Evolutionary conservation across 2,797 vertebrate genomes (phyloP).

Genomic region (Champsocephalus gunnari): DNA sequence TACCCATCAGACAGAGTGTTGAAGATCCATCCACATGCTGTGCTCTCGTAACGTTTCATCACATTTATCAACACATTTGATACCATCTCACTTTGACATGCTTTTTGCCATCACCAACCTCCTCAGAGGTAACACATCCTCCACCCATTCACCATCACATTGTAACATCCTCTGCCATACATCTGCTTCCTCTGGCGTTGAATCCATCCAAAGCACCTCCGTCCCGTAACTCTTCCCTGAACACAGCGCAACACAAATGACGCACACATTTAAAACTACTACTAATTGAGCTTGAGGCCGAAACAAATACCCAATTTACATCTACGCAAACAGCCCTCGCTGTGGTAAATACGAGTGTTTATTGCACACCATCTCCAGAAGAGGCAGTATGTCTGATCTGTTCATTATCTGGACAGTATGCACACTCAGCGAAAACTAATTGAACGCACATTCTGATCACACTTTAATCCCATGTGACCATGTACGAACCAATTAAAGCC

Average conservation of each 20-base stretch:
- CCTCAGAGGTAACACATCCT: constrained; percentile 90
- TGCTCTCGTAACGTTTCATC: not conserved
- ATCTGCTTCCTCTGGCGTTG: constrained; percentile 86
- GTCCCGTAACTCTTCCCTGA: constrained; percentile 93
- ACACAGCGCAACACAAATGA: constrained; percentile 28
- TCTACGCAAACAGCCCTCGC: not conserved
- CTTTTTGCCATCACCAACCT: constrained; percentile 89
- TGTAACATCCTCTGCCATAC: constrained; percentile 93
- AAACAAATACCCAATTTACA: not conserved
- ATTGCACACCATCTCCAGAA: not conserved
- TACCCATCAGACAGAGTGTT: not conserved
- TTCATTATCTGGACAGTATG: not conserved
- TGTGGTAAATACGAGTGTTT: not conserved
- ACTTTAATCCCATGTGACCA: not conserved
- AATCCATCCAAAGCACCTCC: constrained; percentile 95
- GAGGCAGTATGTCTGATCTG: not conserved
- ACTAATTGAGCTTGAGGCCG: not conserved
- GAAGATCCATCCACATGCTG: not conserved
- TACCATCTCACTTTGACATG: constrained; percentile 78
- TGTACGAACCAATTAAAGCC: not conserved
- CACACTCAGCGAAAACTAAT: not conserved
- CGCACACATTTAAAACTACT: no score
- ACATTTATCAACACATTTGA: not conserved
- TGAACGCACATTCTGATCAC: not conserved
- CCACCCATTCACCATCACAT: constrained; percentile 89